Base-by-base conservation (phyloP, 1,140 invertebrate genomes). In the Atta colombica region DNA sequence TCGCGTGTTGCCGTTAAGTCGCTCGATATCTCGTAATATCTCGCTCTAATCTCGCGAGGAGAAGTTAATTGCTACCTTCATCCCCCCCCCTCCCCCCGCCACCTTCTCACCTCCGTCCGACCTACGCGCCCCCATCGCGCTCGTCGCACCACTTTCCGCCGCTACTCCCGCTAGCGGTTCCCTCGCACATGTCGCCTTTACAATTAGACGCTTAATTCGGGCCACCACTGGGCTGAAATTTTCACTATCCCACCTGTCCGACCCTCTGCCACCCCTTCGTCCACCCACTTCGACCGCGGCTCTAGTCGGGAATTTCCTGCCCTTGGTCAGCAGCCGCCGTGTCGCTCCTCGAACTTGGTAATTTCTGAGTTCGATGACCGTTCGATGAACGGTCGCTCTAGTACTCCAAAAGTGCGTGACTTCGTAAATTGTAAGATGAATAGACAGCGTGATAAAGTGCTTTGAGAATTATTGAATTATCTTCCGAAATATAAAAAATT, bases 21-120 rank as follows among this genome's bases (percentile, higher is more conserved):
- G 94, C 94, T 95, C 95, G 94, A 95, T 95, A 95, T 95, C 94
- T 95, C 94, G 93, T 94, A 95, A 95, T 95, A 95, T 95, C 94
- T 95, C 90, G 94, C 92, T 95, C 94, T 95, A 95, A 95, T 95
- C 95, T 95, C 93, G 93, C 94, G 93, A 94, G 94, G 94, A 95
- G 95, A 95, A 95, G 94, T 95, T 95, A 95, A 95, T 95, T 95
- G 94, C 94, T 94, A 93, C 93, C 93, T 93, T 94, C 93, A 91
- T 31, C 93, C 93, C 72, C 31, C 31, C 31, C 3, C 31, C 31
- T 31, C 31, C 31, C 31, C 87, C 88, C 80, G 80, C 92, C 89
- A 92, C 90, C 90, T 89, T 91, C 86, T 90, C 89, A 88, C 90
- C 88, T 88, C 90, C 90, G 91, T 88, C 91, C 91, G 91, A 92